phyloP scores from a whole-genome alignment of 2,113 vertebrate species.

The Cyphomyrus discorhynchus region DNA sequence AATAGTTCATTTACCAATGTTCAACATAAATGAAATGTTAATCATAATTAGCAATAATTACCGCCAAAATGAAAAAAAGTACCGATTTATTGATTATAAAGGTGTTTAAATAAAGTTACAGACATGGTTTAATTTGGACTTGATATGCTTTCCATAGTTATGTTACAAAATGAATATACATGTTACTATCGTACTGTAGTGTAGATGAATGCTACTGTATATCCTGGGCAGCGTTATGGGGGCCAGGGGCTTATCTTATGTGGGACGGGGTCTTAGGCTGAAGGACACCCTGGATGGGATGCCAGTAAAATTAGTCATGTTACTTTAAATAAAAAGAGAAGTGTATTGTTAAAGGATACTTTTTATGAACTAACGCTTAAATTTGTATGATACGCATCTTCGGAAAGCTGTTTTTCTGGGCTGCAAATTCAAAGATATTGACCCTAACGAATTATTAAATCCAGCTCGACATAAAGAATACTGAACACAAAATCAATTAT shows the following conservation, averaged over 20 bases:
- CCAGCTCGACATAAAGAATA: neutral
- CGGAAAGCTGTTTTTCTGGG: neutral
- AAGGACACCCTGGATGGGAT: neutral
- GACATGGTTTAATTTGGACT: neutral
- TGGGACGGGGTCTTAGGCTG: neutral
- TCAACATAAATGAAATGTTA: constrained; percentile 21
- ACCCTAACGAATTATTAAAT: neutral
- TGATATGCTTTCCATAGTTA: neutral
- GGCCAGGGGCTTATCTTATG: neutral
- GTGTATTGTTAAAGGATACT: neutral
- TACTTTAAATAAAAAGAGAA: neutral
- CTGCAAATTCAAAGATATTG: neutral
- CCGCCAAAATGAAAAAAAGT: constrained; percentile 3
- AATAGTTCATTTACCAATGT: constrained; percentile 27
- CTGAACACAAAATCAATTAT: neutral
- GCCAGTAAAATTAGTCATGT: neutral
- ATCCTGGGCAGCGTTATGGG: neutral
- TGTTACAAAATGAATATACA: neutral
- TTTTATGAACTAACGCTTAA: neutral
- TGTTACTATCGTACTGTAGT: neutral
- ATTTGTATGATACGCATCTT: neutral
- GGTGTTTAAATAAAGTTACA: neutral
- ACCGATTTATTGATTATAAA: neutral
- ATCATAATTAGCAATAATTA: constrained; percentile 30
- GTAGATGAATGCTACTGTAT: neutral